phyloP scores from a whole-genome alignment of 2,113 vertebrate genomes.

The Peromyscus californicus region DNA sequence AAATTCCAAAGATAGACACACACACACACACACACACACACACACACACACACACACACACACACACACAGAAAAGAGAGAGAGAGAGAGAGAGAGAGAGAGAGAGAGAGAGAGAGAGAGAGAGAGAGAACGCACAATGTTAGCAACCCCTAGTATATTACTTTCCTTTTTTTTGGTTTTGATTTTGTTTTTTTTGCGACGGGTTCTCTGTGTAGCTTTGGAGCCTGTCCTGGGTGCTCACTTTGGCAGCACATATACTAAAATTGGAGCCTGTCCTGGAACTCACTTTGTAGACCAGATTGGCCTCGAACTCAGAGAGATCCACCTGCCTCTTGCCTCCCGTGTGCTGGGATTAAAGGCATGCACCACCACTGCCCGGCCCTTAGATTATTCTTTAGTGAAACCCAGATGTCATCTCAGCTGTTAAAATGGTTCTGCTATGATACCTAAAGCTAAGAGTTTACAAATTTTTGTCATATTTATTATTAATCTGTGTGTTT shows the following conservation, averaged over 20 bases:
- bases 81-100: too few relatives aligned
- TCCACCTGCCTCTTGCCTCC: too few relatives aligned
- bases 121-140: not conserved
- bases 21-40: not conserved
- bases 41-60: not conserved
- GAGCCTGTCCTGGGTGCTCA: too few relatives aligned
- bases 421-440: slow-evolving; percentile 40
- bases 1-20: not conserved
- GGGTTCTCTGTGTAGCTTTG: too few relatives aligned
- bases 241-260: too few relatives aligned
- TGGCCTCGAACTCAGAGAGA: too few relatives aligned
- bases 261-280: too few relatives aligned
- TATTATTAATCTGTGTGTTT: not conserved
- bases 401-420: slow-evolving; percentile 32
- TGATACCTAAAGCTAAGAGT: slow-evolving; percentile 38
- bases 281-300: too few relatives aligned
- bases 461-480: slow-evolving; percentile 37
- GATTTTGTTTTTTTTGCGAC: too few relatives aligned
- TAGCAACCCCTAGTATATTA: not conserved
- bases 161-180: not conserved
- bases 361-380: too few relatives aligned
- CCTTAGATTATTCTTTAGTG: slow-evolving; percentile 32
- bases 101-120: too few relatives aligned
- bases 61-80: not conserved
- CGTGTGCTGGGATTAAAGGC: too few relatives aligned